Conservation (phyloP, 2,797 vertebrate species). For the Lithobates sylvaticus region DNA sequence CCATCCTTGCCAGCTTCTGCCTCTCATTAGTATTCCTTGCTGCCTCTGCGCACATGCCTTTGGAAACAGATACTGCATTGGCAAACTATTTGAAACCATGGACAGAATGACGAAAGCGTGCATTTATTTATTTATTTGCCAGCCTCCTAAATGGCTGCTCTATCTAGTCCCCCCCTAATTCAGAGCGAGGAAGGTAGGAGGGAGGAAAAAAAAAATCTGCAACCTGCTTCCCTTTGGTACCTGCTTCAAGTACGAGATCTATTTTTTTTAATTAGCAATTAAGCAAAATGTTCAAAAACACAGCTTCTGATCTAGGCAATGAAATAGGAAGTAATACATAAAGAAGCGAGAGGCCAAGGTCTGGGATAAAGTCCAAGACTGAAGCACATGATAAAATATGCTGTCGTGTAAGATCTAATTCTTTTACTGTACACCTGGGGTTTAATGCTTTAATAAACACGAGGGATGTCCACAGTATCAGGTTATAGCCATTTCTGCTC, state of each 20-base stretch:
- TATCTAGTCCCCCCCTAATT: constrained; percentile 15
- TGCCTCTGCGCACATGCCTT: constrained; percentile 54
- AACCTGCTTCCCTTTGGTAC: constrained; percentile 41
- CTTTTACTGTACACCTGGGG: constrained; percentile 33
- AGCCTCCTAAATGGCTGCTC: constrained; percentile 35
- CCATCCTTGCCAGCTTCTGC: constrained; percentile 45
- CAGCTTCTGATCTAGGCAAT: constrained; percentile 17
- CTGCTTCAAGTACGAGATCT: constrained; percentile 51
- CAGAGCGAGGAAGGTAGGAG: not conserved
- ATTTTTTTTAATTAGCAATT: constrained; percentile 57
- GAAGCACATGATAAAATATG: constrained; percentile 39
- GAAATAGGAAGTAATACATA: constrained; percentile 27
- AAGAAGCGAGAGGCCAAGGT: constrained; percentile 43
- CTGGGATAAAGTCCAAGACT: constrained; percentile 56
- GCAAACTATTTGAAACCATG: constrained; percentile 61
- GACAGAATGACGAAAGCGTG: constrained; percentile 58
- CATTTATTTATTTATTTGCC: constrained; percentile 59
- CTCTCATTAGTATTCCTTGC: constrained; percentile 54
- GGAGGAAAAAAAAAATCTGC: not conserved
- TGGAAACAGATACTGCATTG: constrained; percentile 63
- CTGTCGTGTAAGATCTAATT: constrained; percentile 47
- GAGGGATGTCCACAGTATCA: constrained; percentile 23
- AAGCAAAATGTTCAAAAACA: constrained; percentile 50
- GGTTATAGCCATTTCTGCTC: constrained; percentile 9
- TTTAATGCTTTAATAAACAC: constrained; percentile 56